A percentile compares a stretch with the other conserved stretches of the same genome.
Evolutionary conservation across 2,888 invertebrate genomes (phyloP).

Genomic region (Heliconius ismenius): DNA sequence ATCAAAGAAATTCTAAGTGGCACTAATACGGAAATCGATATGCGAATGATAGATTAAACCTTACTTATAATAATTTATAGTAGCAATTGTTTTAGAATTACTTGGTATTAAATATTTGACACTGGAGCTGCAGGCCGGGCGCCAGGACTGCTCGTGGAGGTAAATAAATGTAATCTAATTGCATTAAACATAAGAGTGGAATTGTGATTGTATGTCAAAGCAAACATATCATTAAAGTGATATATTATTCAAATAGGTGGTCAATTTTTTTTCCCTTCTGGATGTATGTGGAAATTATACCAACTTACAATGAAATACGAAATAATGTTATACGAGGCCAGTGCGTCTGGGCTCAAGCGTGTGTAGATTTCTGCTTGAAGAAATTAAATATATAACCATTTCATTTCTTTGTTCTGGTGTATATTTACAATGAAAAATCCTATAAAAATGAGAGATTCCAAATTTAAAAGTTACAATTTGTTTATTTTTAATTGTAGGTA

Average conservation of each 20-base stretch:
- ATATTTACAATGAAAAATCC: too few species aligned
- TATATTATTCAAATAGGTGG: constrained; percentile 55
- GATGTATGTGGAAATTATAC: background rate
- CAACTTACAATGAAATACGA: constrained; percentile 7
- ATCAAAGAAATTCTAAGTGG: background rate
- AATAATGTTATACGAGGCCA: background rate
- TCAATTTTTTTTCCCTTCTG: constrained; percentile 40
- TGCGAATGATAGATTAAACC: constrained; percentile 32
- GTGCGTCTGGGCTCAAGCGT: too few species aligned
- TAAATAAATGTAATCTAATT: constrained; percentile 31
- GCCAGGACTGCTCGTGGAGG: background rate
- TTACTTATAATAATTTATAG: constrained; percentile 14
- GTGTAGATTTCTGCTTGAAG: too few species aligned
- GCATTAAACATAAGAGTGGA: constrained; percentile 40
- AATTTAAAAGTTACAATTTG: too few species aligned
- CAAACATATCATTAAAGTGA: constrained; percentile 69
- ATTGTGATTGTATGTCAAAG: constrained; percentile 67
- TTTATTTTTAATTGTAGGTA: too few species aligned
- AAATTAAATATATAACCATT: too few species aligned
- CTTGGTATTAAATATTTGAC: constrained; percentile 5
- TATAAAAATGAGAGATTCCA: too few species aligned
- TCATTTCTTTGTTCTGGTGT: too few species aligned
- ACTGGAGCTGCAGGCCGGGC: background rate
- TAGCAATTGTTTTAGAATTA: constrained; percentile 15
- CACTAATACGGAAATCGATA: background rate